Percentiles rank a stretch among this genome's conserved stretches.
Conservation (phyloP, 1,140 invertebrate genomes). For the Gryllus bimaculatus region DNA sequence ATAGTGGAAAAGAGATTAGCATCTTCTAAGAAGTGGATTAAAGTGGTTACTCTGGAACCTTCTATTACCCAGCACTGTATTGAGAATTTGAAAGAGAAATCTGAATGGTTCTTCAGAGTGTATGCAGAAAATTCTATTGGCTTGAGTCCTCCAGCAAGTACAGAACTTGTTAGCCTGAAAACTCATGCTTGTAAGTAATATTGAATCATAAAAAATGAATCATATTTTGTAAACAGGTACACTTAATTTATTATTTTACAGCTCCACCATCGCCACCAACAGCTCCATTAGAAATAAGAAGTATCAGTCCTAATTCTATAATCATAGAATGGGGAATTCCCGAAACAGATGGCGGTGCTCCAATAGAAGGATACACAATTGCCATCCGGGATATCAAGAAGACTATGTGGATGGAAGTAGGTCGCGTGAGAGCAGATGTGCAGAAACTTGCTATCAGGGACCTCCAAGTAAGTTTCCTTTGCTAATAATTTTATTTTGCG, state of each 20-base stretch:
- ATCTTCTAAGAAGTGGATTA: conserved; percentile 73
- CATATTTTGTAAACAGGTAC: conserved; percentile 8
- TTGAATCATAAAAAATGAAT: neutral
- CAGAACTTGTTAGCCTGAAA: conserved; percentile 73
- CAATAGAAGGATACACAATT: conserved; percentile 83
- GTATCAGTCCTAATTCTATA: conserved; percentile 69
- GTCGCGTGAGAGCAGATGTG: conserved; percentile 67
- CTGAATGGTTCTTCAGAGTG: conserved; percentile 82
- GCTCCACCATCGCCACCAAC: conserved; percentile 83
- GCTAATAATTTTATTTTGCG: neutral
- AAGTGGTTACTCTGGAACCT: conserved; percentile 74
- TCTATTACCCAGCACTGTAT: conserved; percentile 65
- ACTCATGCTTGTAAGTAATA: conserved; percentile 84
- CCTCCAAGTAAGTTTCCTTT: conserved; percentile 46
- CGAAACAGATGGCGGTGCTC: conserved; percentile 86
- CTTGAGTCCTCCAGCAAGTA: conserved; percentile 64
- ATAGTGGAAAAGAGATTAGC: conserved; percentile 82
- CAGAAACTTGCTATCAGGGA: conserved; percentile 79
- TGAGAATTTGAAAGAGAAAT: conserved; percentile 80
- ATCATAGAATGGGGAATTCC: conserved; percentile 89
- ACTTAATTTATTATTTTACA: conserved; percentile 35
- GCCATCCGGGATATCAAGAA: conserved; percentile 84
- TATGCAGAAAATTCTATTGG: conserved; percentile 87
- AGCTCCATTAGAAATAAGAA: conserved; percentile 74
- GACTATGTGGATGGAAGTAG: conserved; percentile 95